Evolutionary conservation across 2,113 vertebrate species (phyloP).

Genomic region (Crocuta crocuta): DNA sequence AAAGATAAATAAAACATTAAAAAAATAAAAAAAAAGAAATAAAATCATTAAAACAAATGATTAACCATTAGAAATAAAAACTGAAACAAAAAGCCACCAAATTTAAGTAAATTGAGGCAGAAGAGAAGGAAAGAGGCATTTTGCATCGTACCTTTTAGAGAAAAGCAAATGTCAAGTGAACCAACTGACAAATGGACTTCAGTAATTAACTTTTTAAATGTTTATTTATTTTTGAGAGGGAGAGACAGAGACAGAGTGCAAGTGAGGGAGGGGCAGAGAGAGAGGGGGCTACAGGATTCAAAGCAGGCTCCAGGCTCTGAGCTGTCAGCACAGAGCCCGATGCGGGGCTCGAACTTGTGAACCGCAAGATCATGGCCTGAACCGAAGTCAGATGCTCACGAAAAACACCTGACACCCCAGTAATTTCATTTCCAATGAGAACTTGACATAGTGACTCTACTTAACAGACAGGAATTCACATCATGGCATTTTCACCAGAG

Average conservation of each 20-base stretch:
- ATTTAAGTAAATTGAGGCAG: conserved; percentile 9
- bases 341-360: no score
- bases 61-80: not conserved
- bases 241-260: no score
- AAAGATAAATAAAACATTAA: no score
- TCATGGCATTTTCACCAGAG: not conserved
- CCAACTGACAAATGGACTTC: not conserved
- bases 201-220: not conserved
- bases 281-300: no score
- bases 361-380: no score
- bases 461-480: not conserved
- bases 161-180: conserved; percentile 2
- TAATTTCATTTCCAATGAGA: conserved; percentile 16
- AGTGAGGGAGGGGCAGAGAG: no score
- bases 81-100: not conserved
- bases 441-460: not conserved
- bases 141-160: not conserved
- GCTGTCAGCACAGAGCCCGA: no score
- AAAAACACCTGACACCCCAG: not conserved
- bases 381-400: no score
- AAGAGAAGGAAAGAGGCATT: not conserved
- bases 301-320: no score
- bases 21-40: no score
- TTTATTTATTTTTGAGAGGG: no score
- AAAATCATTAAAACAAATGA: no score